These are phyloP conservation scores for Aptenodytes forsteri DNA, from an alignment of 2,113 vertebrate genomes.

Conservation along the genomic window DNA sequence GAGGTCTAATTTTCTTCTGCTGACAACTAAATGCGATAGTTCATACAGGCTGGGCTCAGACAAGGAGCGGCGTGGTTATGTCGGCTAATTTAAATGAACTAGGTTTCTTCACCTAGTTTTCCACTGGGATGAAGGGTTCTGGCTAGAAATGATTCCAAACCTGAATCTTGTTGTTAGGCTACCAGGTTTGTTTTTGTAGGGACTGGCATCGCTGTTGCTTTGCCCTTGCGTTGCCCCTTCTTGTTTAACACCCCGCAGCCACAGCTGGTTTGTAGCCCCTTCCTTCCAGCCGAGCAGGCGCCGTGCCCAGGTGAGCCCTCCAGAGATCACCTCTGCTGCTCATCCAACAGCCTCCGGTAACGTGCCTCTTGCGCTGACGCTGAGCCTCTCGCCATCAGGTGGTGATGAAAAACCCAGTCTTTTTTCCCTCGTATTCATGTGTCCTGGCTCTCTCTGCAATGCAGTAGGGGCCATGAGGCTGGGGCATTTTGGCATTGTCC, in stretches of 20 bases:
- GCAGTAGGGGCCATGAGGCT: background rate
- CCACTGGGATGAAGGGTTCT: background rate
- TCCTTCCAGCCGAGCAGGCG: background rate
- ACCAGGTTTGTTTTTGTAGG: background rate
- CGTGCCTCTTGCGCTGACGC: fast-evolving
- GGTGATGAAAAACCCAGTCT: background rate
- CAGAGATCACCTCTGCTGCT: constrained; percentile 24
- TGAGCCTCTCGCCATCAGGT: background rate
- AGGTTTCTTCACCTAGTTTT: background rate
- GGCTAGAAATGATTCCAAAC: background rate
- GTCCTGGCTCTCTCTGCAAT: background rate
- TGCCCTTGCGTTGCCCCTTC: background rate
- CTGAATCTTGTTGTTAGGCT: background rate
- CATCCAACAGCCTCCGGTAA: background rate
- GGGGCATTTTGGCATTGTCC: constrained; percentile 33
- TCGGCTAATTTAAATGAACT: background rate
- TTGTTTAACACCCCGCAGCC: background rate
- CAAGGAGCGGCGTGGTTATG: background rate
- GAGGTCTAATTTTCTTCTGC: background rate
- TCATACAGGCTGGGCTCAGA: background rate
- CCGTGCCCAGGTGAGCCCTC: background rate
- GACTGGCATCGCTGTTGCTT: background rate
- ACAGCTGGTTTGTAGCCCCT: background rate
- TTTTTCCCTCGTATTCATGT: background rate
- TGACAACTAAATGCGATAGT: background rate